Conservation (phyloP, 2,113 vertebrate species). For the Poeciliopsis prolifica region DNA sequence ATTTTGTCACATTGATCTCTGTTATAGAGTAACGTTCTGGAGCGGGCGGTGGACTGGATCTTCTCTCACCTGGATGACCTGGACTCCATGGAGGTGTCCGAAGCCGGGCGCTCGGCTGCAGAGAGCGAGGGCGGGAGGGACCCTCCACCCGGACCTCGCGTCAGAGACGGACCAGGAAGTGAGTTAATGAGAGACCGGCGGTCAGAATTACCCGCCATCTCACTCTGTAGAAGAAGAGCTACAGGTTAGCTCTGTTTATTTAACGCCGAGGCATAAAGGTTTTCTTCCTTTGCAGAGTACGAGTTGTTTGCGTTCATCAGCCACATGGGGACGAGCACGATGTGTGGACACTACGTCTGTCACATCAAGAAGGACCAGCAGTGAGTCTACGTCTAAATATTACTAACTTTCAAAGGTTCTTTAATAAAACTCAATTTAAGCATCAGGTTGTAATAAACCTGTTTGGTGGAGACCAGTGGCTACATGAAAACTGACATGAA, state of each 20-base stretch:
- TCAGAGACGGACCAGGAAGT: slow-evolving; percentile 94
- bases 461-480: no score
- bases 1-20: neutral
- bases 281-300: slow-evolving; percentile 82
- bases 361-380: slow-evolving; percentile 99
- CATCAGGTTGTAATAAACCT: no score
- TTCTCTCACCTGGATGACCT: slow-evolving; percentile 97
- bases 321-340: slow-evolving; percentile 98
- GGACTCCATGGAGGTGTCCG: slow-evolving; percentile 98
- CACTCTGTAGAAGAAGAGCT: neutral
- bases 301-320: slow-evolving; percentile 98
- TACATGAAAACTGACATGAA: no score
- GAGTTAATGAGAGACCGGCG: slow-evolving; percentile 50
- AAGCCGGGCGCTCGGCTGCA: slow-evolving; percentile 91
- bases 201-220: neutral
- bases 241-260: neutral
- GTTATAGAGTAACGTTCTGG: slow-evolving; percentile 91
- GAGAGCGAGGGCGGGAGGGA: slow-evolving; percentile 91
- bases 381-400: slow-evolving; percentile 75
- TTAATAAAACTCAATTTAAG: no score
- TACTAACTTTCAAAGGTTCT: neutral
- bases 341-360: slow-evolving; percentile 99
- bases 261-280: neutral
- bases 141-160: slow-evolving; percentile 92
- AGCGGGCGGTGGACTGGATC: slow-evolving; percentile 98